Conservation (phyloP, 2,888 invertebrate species). For the Phragmatobia fuliginosa region DNA sequence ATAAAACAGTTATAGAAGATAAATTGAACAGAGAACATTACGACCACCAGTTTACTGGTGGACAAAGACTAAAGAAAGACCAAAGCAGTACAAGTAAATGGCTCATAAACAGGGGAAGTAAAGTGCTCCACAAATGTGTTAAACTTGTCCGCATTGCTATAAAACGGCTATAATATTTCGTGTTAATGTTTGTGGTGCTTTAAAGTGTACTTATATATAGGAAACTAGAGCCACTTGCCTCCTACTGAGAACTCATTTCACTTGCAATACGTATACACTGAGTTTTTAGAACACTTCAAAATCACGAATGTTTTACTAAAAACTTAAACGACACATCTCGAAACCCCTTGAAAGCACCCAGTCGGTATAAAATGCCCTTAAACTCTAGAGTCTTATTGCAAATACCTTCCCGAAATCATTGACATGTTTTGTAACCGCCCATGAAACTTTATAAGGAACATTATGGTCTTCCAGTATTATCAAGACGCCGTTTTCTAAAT, state of each 20-base stretch:
- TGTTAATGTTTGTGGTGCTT: constrained; percentile 26
- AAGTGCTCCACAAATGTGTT: constrained; percentile 35
- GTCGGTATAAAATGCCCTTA: not conserved
- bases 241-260: not conserved
- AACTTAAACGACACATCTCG: not conserved
- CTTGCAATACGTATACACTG: not conserved
- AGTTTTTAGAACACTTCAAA: not conserved
- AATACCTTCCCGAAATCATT: not conserved
- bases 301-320: not conserved
- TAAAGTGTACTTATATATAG: constrained; percentile 6
- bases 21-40: not conserved
- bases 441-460: constrained; percentile 28
- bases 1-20: not conserved
- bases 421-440: constrained; percentile 11
- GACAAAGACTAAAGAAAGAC: constrained; percentile 1
- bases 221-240: not conserved
- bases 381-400: not conserved
- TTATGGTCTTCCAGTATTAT: constrained; percentile 28
- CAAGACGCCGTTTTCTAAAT: constrained; percentile 31
- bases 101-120: constrained; percentile 28
- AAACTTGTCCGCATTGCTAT: constrained; percentile 30
- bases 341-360: not conserved
- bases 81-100: constrained; percentile 24
- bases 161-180: constrained; percentile 26
- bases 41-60: not conserved